Evolutionary conservation across 2,113 vertebrate species (phyloP), one percentile per base, ranked within the genome.

Genomic region (Pogona vitticeps): DNA sequence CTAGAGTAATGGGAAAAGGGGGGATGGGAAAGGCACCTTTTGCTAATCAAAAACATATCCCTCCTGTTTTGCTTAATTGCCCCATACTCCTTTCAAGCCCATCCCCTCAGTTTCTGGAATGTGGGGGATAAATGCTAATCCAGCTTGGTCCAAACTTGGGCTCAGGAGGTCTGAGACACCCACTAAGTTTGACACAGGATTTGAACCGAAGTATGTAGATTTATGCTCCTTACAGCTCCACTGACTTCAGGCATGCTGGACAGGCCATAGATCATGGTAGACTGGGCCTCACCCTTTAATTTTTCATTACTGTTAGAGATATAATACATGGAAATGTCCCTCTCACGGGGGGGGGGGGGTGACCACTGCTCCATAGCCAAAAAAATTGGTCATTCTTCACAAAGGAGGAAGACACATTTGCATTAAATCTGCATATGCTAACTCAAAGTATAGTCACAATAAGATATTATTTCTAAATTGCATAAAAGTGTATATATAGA

Each of bases 21-120:
- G 84, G 90, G 52, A 77, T 70, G 76, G 80, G 86, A 75, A 73
- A 89, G 90, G 68, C 31, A 88, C 36, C 42, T 78, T 42, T 82
- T 72, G 42, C 85, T 63, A 52, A 14, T 84, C 71, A 40, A 58
- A 88, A 76, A 73, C 78, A 65, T 4, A 46, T 0, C 59, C 0
- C 77, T 83, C 0, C 0, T 0, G 28, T 26, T 36, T 70, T 82
- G 85, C 83, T 68, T 0, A 0, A 65, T 38, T 36, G 21, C 20
- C 61, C 23, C 65, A 7, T 84, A 40, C 0, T 0, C 71, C 87
- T 58, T 42, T 0, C 0, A 63, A 85, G 79, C 26, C 82, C 59
- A 21, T 72, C 91, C 81, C 72, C 73, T 77, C 82, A 20, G 90
- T 87, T 75, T 59, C 6, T 75, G 80, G 59, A 91, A 18, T n/a